Conservation (phyloP, 2,113 vertebrate genomes). For the Tylochromis polylepis region DNA sequence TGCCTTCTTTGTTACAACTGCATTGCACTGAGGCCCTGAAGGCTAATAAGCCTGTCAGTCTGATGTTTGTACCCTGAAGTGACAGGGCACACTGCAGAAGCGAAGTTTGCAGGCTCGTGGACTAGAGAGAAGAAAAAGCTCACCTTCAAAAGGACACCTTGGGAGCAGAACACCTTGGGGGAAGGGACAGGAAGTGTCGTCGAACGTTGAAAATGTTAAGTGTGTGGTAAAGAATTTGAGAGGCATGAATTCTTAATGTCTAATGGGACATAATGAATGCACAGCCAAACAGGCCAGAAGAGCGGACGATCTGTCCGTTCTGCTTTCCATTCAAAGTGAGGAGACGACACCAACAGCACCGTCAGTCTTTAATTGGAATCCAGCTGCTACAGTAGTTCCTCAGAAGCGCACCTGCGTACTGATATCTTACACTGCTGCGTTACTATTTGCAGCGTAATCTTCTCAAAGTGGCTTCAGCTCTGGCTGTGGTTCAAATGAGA, state of each 20-base stretch:
- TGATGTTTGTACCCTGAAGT: background rate
- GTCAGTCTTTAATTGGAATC: background rate
- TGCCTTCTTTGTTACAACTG: conserved; percentile 1
- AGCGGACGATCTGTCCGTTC: background rate
- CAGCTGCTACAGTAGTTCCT: background rate
- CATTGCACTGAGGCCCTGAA: background rate
- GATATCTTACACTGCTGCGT: background rate
- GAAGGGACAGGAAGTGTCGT: background rate
- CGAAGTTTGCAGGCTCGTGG: background rate
- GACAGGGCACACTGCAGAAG: background rate
- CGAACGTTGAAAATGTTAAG: background rate
- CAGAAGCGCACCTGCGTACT: background rate
- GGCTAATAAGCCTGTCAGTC: conserved; percentile 16
- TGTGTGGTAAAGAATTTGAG: background rate
- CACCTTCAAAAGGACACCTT: background rate
- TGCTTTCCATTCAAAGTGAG: background rate
- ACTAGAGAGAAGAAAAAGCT: background rate
- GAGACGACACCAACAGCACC: background rate
- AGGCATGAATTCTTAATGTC: background rate
- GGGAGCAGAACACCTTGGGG: background rate
- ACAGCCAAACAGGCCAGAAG: background rate
- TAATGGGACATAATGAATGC: background rate
- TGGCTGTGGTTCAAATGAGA: background rate
- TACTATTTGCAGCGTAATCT: background rate
- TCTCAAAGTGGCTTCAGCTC: background rate